Evolutionary conservation across 1,140 invertebrate species (phyloP).

Genomic region (Drosophila pandora): DNA sequence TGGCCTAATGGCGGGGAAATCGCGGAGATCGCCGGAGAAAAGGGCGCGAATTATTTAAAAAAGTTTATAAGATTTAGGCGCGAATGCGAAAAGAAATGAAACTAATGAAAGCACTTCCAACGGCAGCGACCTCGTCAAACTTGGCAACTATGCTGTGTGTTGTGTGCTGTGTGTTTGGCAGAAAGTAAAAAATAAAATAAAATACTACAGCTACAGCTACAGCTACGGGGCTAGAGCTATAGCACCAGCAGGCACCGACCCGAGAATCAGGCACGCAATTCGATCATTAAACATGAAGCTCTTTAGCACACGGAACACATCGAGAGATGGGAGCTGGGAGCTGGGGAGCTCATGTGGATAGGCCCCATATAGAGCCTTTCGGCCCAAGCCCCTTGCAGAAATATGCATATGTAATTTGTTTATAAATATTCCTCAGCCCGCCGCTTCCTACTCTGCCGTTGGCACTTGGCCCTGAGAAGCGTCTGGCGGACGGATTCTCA

Average conservation of each 20-base stretch:
- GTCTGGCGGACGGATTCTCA: slow-evolving; percentile 39
- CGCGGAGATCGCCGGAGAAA: slow-evolving; percentile 13
- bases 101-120: slow-evolving; percentile 76
- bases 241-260: slow-evolving; percentile 54
- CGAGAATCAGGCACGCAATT: slow-evolving; percentile 75
- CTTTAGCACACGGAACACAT: slow-evolving; percentile 74
- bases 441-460: neutral
- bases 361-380: slow-evolving; percentile 47
- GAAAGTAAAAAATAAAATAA: slow-evolving; percentile 13
- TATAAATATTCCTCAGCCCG: slow-evolving; percentile 60
- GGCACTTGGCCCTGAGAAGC: slow-evolving; percentile 36
- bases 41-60: slow-evolving; percentile 34
- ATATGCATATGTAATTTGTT: slow-evolving; percentile 76
- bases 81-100: slow-evolving; percentile 75
- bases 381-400: slow-evolving; percentile 34
- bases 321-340: slow-evolving; percentile 13
- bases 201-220: slow-evolving; percentile 23
- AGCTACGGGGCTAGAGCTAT: slow-evolving; percentile 27
- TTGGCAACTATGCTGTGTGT: slow-evolving; percentile 29
- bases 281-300: slow-evolving; percentile 81
- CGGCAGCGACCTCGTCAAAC: slow-evolving; percentile 56
- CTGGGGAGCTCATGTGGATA: slow-evolving; percentile 25
- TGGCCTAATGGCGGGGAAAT: slow-evolving; percentile 68
- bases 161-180: slow-evolving; percentile 34
- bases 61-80: slow-evolving; percentile 67